Evolutionary conservation across 2,113 vertebrate genomes (phyloP), one percentile per base, ranked within the genome.

Genomic region (Poecilia latipinna): DNA sequence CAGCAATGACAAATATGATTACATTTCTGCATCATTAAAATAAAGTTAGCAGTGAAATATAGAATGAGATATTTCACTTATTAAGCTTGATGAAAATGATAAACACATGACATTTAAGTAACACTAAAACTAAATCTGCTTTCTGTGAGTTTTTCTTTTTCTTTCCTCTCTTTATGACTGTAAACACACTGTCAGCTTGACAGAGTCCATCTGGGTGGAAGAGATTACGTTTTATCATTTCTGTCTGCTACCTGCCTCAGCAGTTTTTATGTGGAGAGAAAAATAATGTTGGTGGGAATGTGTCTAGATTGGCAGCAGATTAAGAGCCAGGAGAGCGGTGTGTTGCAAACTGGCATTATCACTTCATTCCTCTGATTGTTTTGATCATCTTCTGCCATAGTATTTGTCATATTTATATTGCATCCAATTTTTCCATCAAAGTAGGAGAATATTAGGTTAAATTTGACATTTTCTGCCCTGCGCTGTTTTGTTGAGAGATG

Each of bases 181-280:
- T n/a, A 77, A 77, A 65, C 44, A 22, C 68, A 51, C 26, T 15
- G 65, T 75, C 44, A 62, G 62, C 74, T 61, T 73, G 32, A 77
- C 44, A 73, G 57, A 79, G 68, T 79, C 74, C 70, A 75, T 64
- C 80, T 85, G 76, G n/a, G 17, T 10, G 4, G 79, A 60, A 44
- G 62, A 86, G 80, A 87, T 87, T 84, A 86, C 74, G 66, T 84
- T 84, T 76, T 15, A 73, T 70, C 68, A 75, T 72, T 87, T 74
- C 66, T 80, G 73, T 32, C 75, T 70, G 72, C 65, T 54, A 66
- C 33, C 57, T 68, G 66, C 64, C 73, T 83, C 72, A 67, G 77
- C 75, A 57, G 65, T 75, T 65, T 79, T 84, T 77, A 66, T 12
- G 1, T 39, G 61, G 32, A 64, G 39, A 37, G 42, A 33, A 62